Conservation (phyloP, 1,140 invertebrate genomes). For the Ganaspis sp. region DNA sequence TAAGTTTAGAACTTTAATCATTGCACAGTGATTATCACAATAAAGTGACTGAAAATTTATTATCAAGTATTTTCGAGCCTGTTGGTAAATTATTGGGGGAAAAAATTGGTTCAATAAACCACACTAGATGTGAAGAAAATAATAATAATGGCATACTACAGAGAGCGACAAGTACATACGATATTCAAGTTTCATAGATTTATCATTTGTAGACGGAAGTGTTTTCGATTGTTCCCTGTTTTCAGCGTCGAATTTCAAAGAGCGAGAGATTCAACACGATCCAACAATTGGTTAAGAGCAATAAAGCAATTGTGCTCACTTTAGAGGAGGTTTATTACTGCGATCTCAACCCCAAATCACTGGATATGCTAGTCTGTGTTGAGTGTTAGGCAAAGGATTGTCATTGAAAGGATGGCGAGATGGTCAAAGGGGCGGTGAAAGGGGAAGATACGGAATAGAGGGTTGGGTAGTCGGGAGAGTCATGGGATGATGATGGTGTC, state of each 20-base stretch:
- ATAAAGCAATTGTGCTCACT: slow-evolving; percentile 49
- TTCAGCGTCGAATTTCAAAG: neutral
- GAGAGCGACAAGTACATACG: neutral
- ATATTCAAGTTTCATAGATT: neutral
- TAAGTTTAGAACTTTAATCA: no score
- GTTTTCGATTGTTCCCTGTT: slow-evolving; percentile 24
- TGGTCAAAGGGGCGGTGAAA: neutral
- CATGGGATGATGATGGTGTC: slow-evolving; percentile 22
- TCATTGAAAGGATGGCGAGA: slow-evolving; percentile 32
- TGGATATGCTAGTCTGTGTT: neutral
- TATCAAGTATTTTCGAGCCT: no score
- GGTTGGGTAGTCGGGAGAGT: slow-evolving; percentile 8
- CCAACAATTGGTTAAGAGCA: slow-evolving; percentile 48
- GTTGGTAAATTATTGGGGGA: no score
- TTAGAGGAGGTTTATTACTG: slow-evolving; percentile 50
- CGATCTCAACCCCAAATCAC: slow-evolving; percentile 35
- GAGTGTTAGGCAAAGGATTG: slow-evolving; percentile 24
- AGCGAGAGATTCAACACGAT: slow-evolving; percentile 23
- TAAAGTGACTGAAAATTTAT: no score
- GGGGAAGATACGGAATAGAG: slow-evolving; percentile 13
- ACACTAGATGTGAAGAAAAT: no score
- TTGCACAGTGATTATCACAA: no score
- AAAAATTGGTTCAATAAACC: no score
- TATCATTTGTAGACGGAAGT: slow-evolving; percentile 14
- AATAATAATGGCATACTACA: no score